These are phyloP conservation scores for Engystomops pustulosus DNA, from an alignment of 2,113 vertebrate genomes.

Conservation along the genomic window DNA sequence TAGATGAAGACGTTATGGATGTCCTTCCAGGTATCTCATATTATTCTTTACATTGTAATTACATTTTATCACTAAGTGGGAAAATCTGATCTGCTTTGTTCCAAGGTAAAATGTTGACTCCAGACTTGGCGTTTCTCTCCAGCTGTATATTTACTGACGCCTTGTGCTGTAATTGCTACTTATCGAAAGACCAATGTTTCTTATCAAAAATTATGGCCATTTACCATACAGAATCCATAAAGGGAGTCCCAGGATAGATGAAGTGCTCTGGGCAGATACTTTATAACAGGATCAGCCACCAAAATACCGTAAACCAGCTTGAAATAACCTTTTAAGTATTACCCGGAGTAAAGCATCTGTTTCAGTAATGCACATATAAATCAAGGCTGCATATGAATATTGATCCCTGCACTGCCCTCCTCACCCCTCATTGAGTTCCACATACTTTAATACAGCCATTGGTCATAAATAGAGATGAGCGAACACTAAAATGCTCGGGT, in stretches of 20 bases:
- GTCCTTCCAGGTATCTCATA: too few relatives aligned
- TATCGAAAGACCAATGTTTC: slow-evolving; percentile 62
- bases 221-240: slow-evolving; percentile 68
- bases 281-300: slow-evolving; percentile 65
- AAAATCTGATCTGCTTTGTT: background rate
- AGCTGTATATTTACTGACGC: slow-evolving; percentile 51
- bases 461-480: too few relatives aligned
- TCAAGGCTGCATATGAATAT: slow-evolving; percentile 61
- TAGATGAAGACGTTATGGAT: too few relatives aligned
- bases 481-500: too few relatives aligned
- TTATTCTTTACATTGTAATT: too few relatives aligned
- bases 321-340: slow-evolving; percentile 69
- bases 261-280: slow-evolving; percentile 67
- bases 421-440: background rate
- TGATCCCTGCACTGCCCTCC: slow-evolving; percentile 55
- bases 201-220: slow-evolving; percentile 64
- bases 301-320: slow-evolving; percentile 65
- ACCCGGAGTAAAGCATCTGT: slow-evolving; percentile 65
- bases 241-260: slow-evolving; percentile 66
- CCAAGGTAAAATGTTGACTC: slow-evolving; percentile 1
- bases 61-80: too few relatives aligned
- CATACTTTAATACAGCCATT: slow-evolving; percentile 42
- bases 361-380: slow-evolving; percentile 66
- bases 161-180: slow-evolving; percentile 57
- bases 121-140: background rate